Base-by-base conservation (phyloP, 2,888 invertebrate genomes). In the Catocala fraxini region DNA sequence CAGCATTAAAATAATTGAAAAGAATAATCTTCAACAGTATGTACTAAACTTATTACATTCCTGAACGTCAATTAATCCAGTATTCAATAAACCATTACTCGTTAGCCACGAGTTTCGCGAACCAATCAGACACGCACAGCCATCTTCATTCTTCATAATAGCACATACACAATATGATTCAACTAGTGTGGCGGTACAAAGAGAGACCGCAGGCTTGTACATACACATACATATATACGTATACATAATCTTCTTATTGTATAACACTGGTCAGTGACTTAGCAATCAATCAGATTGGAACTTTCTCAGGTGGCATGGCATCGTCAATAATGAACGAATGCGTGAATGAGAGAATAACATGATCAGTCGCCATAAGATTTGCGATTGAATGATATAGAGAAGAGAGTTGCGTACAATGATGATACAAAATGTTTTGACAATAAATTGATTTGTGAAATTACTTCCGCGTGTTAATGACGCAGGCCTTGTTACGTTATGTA, bases 201-300 rank as follows among this genome's bases (percentile, higher is more conserved):
- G 33, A 58, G 15, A 58, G 43, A 5, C 33, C 52, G 42, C 7
- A 7, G 45, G 15, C 35, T 51, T 43, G 51, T 4, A 43, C 5
- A 15, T 25, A 3, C 25, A 25, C 25, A 25, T n/a, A 51, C 42
- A 43, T 12, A 42, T 13, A 53, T 10, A 10, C 35, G 42, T 35
- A 13, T 46, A 34, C 54, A 46, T 63, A 55, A 43, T 59, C 46
- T 63, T 59, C 41, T 55, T 51, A 70, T 81, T 82, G 72, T 75
- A 72, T 77, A 81, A 81, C 73, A 77, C 70, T 76, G 72, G 75
- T 65, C 72, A 76, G 68, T 73, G 74, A 77, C 65, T 66, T 56
- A 56, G 67, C 66, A 59, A 68, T 82, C 77, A 81, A 84, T 83
- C 78, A 82, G 73, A 75, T 71, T 78, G 71, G 72, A 79, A 79